Base-by-base conservation (phyloP, 2,888 invertebrate species). In the Luperina testacea region DNA sequence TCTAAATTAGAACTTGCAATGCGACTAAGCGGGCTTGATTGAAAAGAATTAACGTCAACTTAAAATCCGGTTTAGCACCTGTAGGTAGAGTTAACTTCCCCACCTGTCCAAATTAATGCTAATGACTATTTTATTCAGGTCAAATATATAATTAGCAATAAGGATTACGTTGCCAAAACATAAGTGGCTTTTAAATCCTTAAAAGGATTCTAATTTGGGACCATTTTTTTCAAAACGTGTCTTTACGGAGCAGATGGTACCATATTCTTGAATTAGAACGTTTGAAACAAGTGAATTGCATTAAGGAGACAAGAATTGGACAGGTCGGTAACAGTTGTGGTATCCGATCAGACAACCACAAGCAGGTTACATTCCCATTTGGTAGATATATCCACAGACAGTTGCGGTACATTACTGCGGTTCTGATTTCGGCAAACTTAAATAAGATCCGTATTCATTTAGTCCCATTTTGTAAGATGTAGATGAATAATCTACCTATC, bases 1-100 rank as follows among this genome's bases (percentile, higher is more conserved):
- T 76, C 20, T 76, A n/a, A 51, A 27, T 73, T 24, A 20, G 20
- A 70, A 59, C 51, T 71, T 64, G 38, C 38, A 59, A 65, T 38
- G 42, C 6, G 42, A 65, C 75, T 68, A 70, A 79, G 63, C 42
- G 17, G 17, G 17, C 24, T 59, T 38, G 57, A 57, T 65, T 45
- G 57, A n/a, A 51, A 63, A 27, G 71, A 59, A 59, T 82, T 82
- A 85, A 68, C n/a, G 86, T 77, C 83, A 24, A 63, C 70, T 83
- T 72, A 48, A 48, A 77, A 72, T 77, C 75, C 38, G 64, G 78
- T 59, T 86, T 53, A 65, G 20, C 83, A 77, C 38, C 64, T 82
- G 48, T 48, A 65, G 17, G 48, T 7, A 59, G 42, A 57, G 0
- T 45, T 65, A 32, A 61, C 17, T 64, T 76, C 57, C 15, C 1